A percentile compares a stretch with the other conserved stretches of the same genome.
Conservation (phyloP, 2,113 vertebrate species). For the Paedocypris sp. region DNA sequence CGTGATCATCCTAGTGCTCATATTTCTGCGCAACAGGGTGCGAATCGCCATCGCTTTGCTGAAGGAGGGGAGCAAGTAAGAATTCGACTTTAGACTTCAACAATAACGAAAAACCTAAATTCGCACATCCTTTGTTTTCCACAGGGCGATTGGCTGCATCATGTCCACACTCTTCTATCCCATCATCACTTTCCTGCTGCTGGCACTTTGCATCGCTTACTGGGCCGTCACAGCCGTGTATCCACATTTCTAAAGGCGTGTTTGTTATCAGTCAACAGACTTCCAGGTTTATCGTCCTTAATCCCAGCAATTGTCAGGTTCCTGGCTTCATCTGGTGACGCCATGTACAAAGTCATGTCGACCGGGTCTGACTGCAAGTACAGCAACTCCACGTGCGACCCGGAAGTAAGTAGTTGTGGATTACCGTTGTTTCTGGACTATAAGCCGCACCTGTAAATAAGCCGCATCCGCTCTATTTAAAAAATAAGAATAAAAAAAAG, state of each 20-base stretch:
- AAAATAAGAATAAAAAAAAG: too few species aligned
- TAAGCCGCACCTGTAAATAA: too few species aligned
- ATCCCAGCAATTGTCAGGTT: constrained; percentile 60
- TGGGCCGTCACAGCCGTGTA: constrained; percentile 88
- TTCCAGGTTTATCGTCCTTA: constrained; percentile 38
- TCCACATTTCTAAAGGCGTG: constrained; percentile 59
- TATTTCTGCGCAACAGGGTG: constrained; percentile 80
- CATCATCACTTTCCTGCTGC: constrained; percentile 79
- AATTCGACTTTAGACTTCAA: too few species aligned
- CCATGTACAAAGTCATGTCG: constrained; percentile 81
- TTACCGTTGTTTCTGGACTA: too few species aligned
- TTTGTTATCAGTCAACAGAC: too few species aligned
- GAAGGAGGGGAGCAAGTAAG: constrained; percentile 90
- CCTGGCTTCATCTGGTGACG: constrained; percentile 80
- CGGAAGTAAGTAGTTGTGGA: constrained; percentile 69
- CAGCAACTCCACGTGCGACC: constrained; percentile 76
- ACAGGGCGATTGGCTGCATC: constrained; percentile 80
- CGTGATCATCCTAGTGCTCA: constrained; percentile 71
- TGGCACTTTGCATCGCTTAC: constrained; percentile 84
- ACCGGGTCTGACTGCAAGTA: constrained; percentile 69
- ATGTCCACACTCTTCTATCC: constrained; percentile 86
- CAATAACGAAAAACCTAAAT: too few species aligned
- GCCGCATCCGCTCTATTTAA: too few species aligned
- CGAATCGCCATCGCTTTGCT: constrained; percentile 77
- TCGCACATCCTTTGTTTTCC: constrained; percentile 6